Evolutionary conservation across 2,113 vertebrate species (phyloP), one percentile per base, ranked within the genome.

Genomic region (Cacatua alba): DNA sequence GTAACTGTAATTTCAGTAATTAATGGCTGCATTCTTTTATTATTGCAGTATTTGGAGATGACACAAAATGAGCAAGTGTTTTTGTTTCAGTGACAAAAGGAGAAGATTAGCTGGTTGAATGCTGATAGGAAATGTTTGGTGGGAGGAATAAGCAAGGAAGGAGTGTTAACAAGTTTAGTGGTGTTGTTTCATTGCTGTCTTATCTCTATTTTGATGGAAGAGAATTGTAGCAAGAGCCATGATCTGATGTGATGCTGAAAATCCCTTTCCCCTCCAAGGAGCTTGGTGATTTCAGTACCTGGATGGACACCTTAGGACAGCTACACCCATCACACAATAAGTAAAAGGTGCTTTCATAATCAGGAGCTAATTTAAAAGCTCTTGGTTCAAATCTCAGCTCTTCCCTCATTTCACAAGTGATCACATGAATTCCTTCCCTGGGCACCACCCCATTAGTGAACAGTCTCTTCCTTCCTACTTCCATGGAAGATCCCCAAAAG

Each of bases 81-180:
- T 97, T 97, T 97, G 93, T 97, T 96, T 90, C 95, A 49, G 90
- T 81, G 95, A 97, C 96, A 97, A 97, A 97, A 68, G 81, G 79
- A 95, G 94, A 94, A 95, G 91, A 96, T 96, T 87, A 95, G 92
- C 94, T 85, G 62, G 62, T 67, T 82, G 94, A 95, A 92, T 86
- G 91, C 86, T 89, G 96, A 92, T 87, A 78, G 91, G 81, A 89
- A 92, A 62, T 44, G 83, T 79, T 94, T 92, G 95, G 96, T 94
- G 91, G 96, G 95, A 95, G 94, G 95, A 93, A 93, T 87, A 72
- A 81, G 91, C 76, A 68, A 88, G 60, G 77, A 84, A 92, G 46
- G 81, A 33, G 44, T 39, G 94, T 89, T 89, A 94, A 57, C 76
- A 37, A 94, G 68, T 90, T 92, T 59, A 75, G 68, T 62, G 85